Percentiles rank a stretch among this genome's conserved stretches.
These are phyloP conservation scores for Xenops minutus DNA, from an alignment of 2,797 vertebrate species.

Conservation along the genomic window DNA sequence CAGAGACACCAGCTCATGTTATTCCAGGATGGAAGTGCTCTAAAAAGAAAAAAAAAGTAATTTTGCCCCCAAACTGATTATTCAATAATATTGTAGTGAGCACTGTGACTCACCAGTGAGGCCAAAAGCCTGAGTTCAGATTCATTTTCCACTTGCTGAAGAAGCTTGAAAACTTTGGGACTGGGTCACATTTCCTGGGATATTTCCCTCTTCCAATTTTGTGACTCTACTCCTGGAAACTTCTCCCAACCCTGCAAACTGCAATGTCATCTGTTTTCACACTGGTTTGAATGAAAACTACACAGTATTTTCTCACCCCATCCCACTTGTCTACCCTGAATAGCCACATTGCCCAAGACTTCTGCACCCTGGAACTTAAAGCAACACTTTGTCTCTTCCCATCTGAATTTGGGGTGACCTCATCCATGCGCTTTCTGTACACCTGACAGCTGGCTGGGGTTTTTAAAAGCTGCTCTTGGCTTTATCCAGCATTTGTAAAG, in stretches of 20 bases:
- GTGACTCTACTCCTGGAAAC: background rate
- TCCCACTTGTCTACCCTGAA: background rate
- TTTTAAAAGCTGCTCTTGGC: background rate
- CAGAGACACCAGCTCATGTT: background rate
- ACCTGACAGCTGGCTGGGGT: background rate
- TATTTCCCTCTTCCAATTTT: background rate
- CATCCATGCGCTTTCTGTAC: background rate
- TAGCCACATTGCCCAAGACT: background rate
- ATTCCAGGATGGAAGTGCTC: background rate
- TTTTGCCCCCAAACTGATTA: background rate
- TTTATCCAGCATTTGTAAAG: background rate
- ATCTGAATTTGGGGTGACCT: background rate
- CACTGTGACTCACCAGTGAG: background rate
- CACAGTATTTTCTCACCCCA: background rate
- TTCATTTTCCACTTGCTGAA: background rate
- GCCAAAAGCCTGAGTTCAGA: background rate
- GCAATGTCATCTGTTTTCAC: background rate
- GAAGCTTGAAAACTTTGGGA: background rate
- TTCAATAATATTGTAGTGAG: background rate
- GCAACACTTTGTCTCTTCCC: background rate
- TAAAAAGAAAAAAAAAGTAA: background rate
- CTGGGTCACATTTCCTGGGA: background rate
- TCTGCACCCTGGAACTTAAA: background rate
- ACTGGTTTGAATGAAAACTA: background rate
- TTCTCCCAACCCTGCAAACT: background rate